phyloP scores from a whole-genome alignment of 1,140 invertebrate genomes.

The Nephila pilipes region DNA sequence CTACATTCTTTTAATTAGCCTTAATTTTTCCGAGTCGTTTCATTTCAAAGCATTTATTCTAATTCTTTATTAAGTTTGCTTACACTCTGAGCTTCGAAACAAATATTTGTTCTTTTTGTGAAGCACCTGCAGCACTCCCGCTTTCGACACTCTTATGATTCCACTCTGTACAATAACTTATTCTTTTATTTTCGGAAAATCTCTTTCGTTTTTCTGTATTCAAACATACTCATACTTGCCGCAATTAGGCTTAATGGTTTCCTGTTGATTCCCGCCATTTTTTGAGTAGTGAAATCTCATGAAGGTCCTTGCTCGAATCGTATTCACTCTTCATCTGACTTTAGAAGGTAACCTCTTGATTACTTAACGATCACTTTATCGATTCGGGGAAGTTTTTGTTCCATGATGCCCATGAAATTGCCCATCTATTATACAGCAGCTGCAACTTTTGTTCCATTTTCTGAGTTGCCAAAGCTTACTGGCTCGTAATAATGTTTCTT shows the following conservation, averaged over 20 bases:
- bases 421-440: not conserved
- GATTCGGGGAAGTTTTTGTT: not conserved
- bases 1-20: no score
- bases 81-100: no score
- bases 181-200: not conserved
- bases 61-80: no score
- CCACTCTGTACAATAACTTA: not conserved
- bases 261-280: not conserved
- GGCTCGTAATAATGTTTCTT: not conserved
- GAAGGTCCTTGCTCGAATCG: not conserved
- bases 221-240: not conserved
- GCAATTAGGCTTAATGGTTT: slow-evolving; percentile 12
- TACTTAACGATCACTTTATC: not conserved
- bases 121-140: no score
- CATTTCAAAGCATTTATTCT: no score
- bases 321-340: not conserved
- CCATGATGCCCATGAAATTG: not conserved
- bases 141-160: no score
- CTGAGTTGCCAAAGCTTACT: not conserved
- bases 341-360: not conserved
- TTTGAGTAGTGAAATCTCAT: not conserved
- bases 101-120: no score
- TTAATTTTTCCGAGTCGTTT: no score
- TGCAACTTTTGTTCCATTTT: slow-evolving; percentile 5
- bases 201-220: not conserved